Base-by-base conservation (phyloP, 2,888 invertebrate species). In the Rhorus exstirpatorius region DNA sequence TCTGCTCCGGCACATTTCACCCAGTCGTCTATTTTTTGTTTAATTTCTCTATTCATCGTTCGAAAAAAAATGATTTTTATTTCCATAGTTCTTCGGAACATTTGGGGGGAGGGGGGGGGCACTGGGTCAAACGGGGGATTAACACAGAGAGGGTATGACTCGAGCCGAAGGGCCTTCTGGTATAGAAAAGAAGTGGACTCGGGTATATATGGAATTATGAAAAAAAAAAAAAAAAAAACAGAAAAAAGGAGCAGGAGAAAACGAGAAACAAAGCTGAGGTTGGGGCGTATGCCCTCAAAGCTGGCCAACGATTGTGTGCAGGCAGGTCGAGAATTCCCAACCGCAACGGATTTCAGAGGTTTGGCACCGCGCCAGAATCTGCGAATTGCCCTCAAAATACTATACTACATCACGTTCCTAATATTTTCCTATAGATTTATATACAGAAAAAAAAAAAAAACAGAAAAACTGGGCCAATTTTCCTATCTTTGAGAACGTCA, bases 361-460 rank as follows among this genome's bases (percentile, higher is more conserved):
- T 87, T 88, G 87, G 88, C 85, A 53, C 35, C 21, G 53, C 26
- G 84, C 87, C 87, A 87, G 58, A 78, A 81, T 83, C 71, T 78
- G 71, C 58, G 85, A 86, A 86, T 87, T 86, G 83, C 84, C 83
- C 74, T 80, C 71, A 58, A 83, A 87, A 85, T 85, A 84, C 74
- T n/a, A n/a, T 79, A 67, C 79, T 65, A 68, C 79, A 70, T 75
- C 75, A 51, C 71, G 79, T 68, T 81, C 81, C 79, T n/a, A n/a
- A n/a, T 84, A 85, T 85, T 85, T 84, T 81, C 51, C 84, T 83
- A 81, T 81, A 79, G 75, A 79, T 84, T 81, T 79, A 72, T 78
- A 65, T 75, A 71, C 17, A 75, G 41, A 53, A 61, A 83, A 75
- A n/a, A n/a, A n/a, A n/a, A n/a, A n/a, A n/a, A n/a, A n/a, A n/a